Evolutionary conservation across 2,797 vertebrate species (phyloP).

Genomic region (Falco concolor): DNA sequence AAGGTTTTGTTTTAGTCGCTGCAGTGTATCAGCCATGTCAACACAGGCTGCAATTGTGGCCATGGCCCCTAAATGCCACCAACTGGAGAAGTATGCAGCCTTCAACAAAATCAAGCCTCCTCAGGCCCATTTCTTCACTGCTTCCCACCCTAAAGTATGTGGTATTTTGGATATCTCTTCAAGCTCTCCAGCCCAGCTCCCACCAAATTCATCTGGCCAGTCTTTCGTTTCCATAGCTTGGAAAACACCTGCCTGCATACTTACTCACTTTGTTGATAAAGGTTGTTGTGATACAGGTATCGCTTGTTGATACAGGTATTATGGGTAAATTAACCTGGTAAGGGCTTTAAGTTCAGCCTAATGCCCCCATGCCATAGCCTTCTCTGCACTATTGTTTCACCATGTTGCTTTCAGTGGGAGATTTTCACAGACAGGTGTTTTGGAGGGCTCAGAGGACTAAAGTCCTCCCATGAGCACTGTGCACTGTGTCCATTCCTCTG

Average conservation of each 20-base stretch:
- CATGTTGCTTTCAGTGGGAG: constrained; percentile 34
- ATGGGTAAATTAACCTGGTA: constrained; percentile 41
- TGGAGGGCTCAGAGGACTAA: not conserved
- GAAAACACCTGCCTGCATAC: not conserved
- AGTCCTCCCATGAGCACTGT: not conserved
- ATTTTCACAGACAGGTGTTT: not conserved
- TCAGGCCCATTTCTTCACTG: not conserved
- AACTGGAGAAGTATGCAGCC: not conserved
- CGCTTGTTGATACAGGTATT: not conserved
- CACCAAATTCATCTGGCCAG: not conserved
- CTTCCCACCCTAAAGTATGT: not conserved
- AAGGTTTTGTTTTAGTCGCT: constrained; percentile 11
- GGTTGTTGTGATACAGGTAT: no score
- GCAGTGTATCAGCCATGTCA: not conserved
- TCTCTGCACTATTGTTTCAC: constrained; percentile 38
- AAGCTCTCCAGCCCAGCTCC: not conserved
- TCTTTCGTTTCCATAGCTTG: not conserved
- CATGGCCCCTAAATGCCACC: not conserved
- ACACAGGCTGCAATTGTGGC: not conserved
- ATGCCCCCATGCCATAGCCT: constrained; percentile 32
- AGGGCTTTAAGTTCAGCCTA: constrained; percentile 47
- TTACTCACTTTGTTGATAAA: not conserved
- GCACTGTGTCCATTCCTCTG: not conserved
- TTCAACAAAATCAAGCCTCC: not conserved
- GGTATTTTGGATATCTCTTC: not conserved